Percentiles rank a stretch among this genome's conserved stretches.
These are phyloP conservation scores for Dryadula phaetusa DNA, from an alignment of 2,888 invertebrate genomes.

Conservation along the genomic window DNA sequence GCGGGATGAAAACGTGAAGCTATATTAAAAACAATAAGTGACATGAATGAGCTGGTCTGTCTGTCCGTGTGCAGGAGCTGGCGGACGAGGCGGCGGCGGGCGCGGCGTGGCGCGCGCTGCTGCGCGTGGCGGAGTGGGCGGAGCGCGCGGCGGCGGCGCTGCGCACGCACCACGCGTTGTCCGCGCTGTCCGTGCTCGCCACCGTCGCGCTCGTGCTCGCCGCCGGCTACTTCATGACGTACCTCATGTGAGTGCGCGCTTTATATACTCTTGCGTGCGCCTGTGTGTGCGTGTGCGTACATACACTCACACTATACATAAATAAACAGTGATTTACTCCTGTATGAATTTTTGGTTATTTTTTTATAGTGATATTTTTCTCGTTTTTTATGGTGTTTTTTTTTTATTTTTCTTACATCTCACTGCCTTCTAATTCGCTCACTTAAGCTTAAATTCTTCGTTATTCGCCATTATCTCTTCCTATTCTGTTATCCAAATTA, in stretches of 20 bases:
- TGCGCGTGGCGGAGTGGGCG: constrained; percentile 86
- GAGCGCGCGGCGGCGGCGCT: constrained; percentile 90
- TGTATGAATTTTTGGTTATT: too few species aligned
- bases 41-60: too few species aligned
- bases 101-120: constrained; percentile 87
- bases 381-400: too few species aligned
- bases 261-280: neutral
- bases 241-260: constrained; percentile 83
- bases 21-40: too few species aligned
- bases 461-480: too few species aligned
- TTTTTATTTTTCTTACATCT: too few species aligned
- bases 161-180: constrained; percentile 90
- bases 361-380: too few species aligned
- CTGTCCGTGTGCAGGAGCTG: constrained; percentile 82
- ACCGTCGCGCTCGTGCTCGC: constrained; percentile 88
- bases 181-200: constrained; percentile 85
- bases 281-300: neutral
- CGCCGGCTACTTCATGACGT: constrained; percentile 92
- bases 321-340: too few species aligned
- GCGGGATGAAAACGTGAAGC: too few species aligned
- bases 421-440: too few species aligned
- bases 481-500: too few species aligned
- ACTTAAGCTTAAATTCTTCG: too few species aligned
- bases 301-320: neutral
- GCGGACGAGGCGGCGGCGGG: constrained; percentile 91